These are phyloP conservation scores for Aphelenchoides besseyi DNA, from an alignment of 1,140 invertebrate species.

Conservation along the genomic window DNA sequence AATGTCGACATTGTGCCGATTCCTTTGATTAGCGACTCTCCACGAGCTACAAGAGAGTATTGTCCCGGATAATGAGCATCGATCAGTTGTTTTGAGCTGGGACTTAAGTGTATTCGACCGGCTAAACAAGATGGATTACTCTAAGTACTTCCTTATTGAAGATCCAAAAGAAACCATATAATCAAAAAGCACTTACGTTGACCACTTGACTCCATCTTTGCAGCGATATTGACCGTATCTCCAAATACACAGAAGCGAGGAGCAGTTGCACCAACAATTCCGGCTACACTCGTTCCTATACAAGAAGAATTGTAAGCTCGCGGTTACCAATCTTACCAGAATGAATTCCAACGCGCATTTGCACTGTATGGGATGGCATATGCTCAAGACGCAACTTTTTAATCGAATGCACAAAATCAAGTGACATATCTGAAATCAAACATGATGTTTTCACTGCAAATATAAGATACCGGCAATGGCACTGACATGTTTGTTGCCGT, in stretches of 20 bases:
- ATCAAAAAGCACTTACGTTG: slow-evolving; percentile 22
- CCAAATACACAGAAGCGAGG: slow-evolving; percentile 70
- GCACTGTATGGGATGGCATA: slow-evolving; percentile 76
- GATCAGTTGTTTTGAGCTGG: slow-evolving; percentile 1
- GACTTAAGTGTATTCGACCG: slow-evolving; percentile 1
- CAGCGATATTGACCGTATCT: slow-evolving; percentile 85
- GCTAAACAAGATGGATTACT: neutral
- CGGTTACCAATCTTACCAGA: slow-evolving; percentile 58
- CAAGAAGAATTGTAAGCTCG: too few species aligned
- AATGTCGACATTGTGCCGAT: slow-evolving; percentile 1
- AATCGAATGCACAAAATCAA: slow-evolving; percentile 14
- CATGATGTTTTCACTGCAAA: too few species aligned
- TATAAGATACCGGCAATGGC: too few species aligned
- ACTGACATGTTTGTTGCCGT: slow-evolving; percentile 10
- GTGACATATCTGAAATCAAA: slow-evolving; percentile 19
- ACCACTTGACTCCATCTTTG: slow-evolving; percentile 74
- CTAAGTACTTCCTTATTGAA: neutral
- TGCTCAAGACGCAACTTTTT: slow-evolving; percentile 67
- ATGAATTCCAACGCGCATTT: slow-evolving; percentile 70
- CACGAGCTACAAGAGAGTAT: neutral
- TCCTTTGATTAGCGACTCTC: slow-evolving; percentile 4
- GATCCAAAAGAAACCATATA: neutral
- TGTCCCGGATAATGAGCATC: neutral
- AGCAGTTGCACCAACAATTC: slow-evolving; percentile 59
- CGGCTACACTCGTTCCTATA: too few species aligned